A percentile compares a stretch with the other conserved stretches of the same genome.
phyloP scores from a whole-genome alignment of 2,113 vertebrate species.

The Tyrannus savana region DNA sequence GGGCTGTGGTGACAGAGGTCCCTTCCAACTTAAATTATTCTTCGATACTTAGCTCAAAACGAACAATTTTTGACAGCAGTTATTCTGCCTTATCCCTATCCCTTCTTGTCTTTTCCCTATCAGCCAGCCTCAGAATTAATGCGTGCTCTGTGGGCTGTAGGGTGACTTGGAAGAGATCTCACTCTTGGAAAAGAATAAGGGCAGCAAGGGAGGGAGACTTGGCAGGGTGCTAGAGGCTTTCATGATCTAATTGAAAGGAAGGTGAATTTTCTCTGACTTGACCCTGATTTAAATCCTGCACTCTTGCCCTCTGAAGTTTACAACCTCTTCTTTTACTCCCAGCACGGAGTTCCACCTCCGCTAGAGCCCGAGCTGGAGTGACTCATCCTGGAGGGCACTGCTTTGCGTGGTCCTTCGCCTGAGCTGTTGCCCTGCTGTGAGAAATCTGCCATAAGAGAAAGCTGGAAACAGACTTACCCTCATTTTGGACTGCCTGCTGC shows the following conservation, averaged over 20 bases:
- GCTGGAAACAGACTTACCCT: neutral
- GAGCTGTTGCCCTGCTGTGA: neutral
- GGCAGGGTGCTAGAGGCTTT: neutral
- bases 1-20: neutral
- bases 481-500: neutral
- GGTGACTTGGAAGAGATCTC: neutral
- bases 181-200: neutral
- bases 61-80: neutral
- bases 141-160: neutral
- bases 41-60: neutral
- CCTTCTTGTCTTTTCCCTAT: neutral
- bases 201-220: neutral
- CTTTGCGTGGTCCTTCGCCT: neutral
- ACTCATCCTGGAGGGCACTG: neutral
- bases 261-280: conserved; percentile 9
- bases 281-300: neutral
- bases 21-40: neutral
- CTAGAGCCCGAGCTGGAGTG: neutral
- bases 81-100: neutral
- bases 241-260: conserved; percentile 11
- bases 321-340: neutral
- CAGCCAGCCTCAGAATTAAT: neutral
- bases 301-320: neutral
- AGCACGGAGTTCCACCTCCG: neutral
- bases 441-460: neutral